These are phyloP conservation scores for Corella eumyota DNA, from an alignment of 23 tunicate species.

Conservation along the genomic window DNA sequence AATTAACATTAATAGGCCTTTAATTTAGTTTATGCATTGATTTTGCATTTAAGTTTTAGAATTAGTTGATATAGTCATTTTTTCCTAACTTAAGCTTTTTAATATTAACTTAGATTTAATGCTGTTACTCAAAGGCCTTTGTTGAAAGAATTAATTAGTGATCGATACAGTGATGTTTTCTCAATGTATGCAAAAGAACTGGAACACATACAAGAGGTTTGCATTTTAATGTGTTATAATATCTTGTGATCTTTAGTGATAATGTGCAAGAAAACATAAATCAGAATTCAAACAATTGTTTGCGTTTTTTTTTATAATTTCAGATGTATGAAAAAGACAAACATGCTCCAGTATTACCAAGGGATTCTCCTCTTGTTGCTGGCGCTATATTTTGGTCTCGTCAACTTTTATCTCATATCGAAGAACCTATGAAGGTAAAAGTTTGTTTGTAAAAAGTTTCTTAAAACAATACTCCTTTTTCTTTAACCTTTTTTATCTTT, in stretches of 20 bases:
- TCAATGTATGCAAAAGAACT: constrained; percentile 76
- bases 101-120: constrained; percentile 21
- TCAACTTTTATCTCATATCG: constrained; percentile 61
- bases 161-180: constrained; percentile 67
- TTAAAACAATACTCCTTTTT: background rate
- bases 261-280: too few species aligned
- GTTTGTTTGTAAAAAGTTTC: background rate
- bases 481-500: background rate
- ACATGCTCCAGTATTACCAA: constrained; percentile 52
- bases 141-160: constrained; percentile 48
- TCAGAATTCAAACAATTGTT: background rate
- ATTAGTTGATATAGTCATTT: too few species aligned
- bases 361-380: constrained; percentile 86
- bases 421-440: constrained; percentile 86
- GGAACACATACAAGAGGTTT: constrained; percentile 61
- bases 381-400: constrained; percentile 91
- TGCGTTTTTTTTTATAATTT: background rate
- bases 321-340: constrained; percentile 89
- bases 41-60: too few species aligned
- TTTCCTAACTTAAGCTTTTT: too few species aligned
- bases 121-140: constrained; percentile 60
- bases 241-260: too few species aligned
- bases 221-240: background rate
- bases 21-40: too few species aligned
- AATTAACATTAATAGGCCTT: too few species aligned